Base-by-base conservation (phyloP, 2,888 invertebrate species). In the Lumbricus terrestris region DNA sequence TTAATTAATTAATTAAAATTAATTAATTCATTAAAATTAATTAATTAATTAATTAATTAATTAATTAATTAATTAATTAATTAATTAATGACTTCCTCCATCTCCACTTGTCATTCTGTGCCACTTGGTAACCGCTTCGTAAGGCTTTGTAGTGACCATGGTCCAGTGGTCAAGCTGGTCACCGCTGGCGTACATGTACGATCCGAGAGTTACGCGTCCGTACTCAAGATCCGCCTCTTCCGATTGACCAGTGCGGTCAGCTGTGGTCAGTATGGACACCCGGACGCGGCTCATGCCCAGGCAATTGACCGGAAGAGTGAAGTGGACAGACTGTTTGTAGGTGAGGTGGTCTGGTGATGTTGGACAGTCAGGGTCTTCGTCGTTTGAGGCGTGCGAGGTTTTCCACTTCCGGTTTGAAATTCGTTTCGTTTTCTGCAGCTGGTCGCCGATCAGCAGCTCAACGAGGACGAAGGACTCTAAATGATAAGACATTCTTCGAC, bases 141-240 rank as follows among this genome's bases (percentile, higher is more conserved):
- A 34, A 23, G 85, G 85, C 23, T 37, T 34, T 85, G 85, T 85
- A 37, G 23, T 85, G 35, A 37, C 85, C 35, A 35, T 33, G 3
- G 37, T 37, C 85, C 85, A 85, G 37, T 85, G 85, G 85, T 85
- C 35, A 37, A 85, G 85, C 85, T 85, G 35, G 37, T 85, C 85
- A 37, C 85, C 35, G 34, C 34, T 16, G n/a, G 85, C 34, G n/a
- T 85, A 85, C 37, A 35, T 85, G 85, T 15, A 37, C 2, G 85
- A 23, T 33, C 85, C 85, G 6, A 85, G 85, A 0, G 85, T 85
- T 23, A 16, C 23, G 16, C 35, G 35, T 37, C 85, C 85, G 85
- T 37, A 85, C 20, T 35, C 85, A 2, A 85, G 3, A 18, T 33
- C 85, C 20, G 13, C 35, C 34, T 69, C 69, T 69, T n/a, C 69